Evolutionary conservation across 2,113 vertebrate species (phyloP).

Genomic region (Uria aalge): DNA sequence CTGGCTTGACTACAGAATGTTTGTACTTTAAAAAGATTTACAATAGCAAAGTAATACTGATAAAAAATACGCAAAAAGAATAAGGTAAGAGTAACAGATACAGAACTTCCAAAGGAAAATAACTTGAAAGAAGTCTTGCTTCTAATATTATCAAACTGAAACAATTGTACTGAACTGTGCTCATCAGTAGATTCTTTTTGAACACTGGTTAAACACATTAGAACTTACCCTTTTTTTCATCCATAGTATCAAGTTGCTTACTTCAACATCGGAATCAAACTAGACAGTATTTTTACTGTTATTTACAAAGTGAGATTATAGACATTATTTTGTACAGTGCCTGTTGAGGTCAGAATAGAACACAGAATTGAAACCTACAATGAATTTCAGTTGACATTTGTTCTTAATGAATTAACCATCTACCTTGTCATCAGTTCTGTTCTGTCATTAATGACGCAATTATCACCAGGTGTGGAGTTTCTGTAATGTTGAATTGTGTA

Average conservation of each 20-base stretch:
- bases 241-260: background rate
- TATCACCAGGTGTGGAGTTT: background rate
- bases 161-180: background rate
- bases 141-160: background rate
- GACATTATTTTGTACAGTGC: background rate
- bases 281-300: background rate
- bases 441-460: background rate
- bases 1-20: background rate
- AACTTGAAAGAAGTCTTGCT: background rate
- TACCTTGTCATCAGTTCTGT: background rate
- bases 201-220: background rate
- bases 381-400: constrained; percentile 19
- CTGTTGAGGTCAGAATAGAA: background rate
- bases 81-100: background rate
- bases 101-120: background rate
- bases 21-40: background rate
- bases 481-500: background rate
- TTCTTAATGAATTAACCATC: background rate
- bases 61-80: background rate
- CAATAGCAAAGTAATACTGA: background rate
- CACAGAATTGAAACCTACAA: background rate
- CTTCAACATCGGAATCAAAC: background rate
- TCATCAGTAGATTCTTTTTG: background rate
- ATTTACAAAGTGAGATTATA: background rate
- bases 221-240: background rate